Base-by-base conservation (phyloP, 2,888 invertebrate species). In the Helleia helle region DNA sequence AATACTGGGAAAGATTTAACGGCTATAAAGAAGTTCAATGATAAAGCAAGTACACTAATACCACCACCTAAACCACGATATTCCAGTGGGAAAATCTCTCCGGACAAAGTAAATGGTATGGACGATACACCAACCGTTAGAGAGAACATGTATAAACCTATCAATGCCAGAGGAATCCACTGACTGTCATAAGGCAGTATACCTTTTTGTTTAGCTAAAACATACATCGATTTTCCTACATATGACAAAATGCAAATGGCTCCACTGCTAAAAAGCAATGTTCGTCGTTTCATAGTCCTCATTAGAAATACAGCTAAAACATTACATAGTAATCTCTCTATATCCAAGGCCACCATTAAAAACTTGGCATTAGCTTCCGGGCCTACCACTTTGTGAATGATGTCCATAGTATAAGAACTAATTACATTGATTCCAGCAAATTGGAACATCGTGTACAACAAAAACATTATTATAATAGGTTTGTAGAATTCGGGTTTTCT, bases 371-470 rank as follows among this genome's bases (percentile, higher is more conserved):
- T 87, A 0, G 90, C 83, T 1, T 85, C 76, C 2, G 87, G 85
- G 0, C 89, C 88, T 0, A 91, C 84, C 1, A 88, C 83, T 44
- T 87, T 76, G 5, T 65, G 66, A 41, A 91, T 87, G 34, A 91
- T 89, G 51, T 88, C 86, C 17, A 89, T 89, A 0, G 91, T 87
- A 50, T 92, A 92, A 0, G 90, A 91, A 36, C 88, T 87, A 12
- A 92, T 85, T 0, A 91, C 90, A 51, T 91, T 91, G 5, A 90
- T 87, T 0, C 92, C 92, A 14, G 90, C 87, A 44, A 91, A 88
- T 58, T 92, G 91, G 52, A 89, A 89, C 57, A 88, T 87, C 0
- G 87, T 83, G 50, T 91, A 91, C 39, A 91, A 72, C 1, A 87
- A 73, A 41, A 88, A 80, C 69, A 91, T 86, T 31, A 90, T 87